Evolutionary conservation across 2,113 vertebrate genomes (phyloP).

Genomic region (Etheostoma spectabile): DNA sequence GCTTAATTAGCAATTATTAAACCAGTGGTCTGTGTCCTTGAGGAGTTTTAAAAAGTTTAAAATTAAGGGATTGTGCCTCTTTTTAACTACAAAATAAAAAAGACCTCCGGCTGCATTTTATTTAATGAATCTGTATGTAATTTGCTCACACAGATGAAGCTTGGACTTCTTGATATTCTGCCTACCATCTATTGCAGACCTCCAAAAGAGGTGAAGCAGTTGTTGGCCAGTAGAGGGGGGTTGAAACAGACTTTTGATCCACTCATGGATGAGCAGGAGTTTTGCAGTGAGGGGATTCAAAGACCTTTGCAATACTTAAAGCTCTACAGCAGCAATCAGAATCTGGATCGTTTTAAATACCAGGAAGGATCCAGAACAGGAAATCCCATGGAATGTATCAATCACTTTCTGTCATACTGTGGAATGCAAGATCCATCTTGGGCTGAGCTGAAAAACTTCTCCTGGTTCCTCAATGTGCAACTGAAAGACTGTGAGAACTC

Average conservation of each 20-base stretch:
- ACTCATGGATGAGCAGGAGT: slow-evolving; percentile 80
- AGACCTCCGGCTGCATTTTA: neutral
- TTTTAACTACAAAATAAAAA: neutral
- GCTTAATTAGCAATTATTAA: neutral
- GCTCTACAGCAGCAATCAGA: slow-evolving; percentile 52
- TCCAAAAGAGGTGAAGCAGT: slow-evolving; percentile 78
- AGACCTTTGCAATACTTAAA: slow-evolving; percentile 85
- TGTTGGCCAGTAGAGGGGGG: slow-evolving; percentile 13
- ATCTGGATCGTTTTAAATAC: slow-evolving; percentile 80
- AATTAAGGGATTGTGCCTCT: neutral
- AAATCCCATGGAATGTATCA: slow-evolving; percentile 77
- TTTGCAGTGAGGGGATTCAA: slow-evolving; percentile 82
- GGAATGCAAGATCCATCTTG: slow-evolving; percentile 83
- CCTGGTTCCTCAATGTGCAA: slow-evolving; percentile 85
- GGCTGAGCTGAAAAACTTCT: slow-evolving; percentile 86
- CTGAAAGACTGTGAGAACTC: slow-evolving; percentile 84
- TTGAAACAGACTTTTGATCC: slow-evolving; percentile 59
- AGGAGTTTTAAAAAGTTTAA: neutral
- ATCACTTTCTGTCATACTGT: slow-evolving; percentile 77
- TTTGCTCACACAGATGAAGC: slow-evolving; percentile 63
- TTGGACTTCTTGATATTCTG: slow-evolving; percentile 80
- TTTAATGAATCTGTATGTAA: neutral
- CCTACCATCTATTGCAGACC: slow-evolving; percentile 80
- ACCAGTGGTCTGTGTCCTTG: neutral
- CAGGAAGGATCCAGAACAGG: slow-evolving; percentile 49